A percentile compares a stretch with the other conserved stretches of the same genome.
These are phyloP conservation scores for Fulica atra DNA, from an alignment of 2,113 vertebrate species.

Conservation along the genomic window DNA sequence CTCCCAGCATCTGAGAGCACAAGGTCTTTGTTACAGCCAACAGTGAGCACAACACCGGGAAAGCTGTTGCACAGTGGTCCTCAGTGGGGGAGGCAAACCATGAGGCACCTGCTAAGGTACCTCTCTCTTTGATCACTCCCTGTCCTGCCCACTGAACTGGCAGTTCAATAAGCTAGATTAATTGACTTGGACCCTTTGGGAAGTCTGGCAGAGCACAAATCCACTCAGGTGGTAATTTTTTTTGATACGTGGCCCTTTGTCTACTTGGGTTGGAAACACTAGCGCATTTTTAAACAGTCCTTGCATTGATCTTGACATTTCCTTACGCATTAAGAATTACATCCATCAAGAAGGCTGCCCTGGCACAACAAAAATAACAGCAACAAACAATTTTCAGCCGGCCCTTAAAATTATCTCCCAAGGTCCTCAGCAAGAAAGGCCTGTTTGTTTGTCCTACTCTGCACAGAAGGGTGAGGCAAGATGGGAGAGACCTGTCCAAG, in stretches of 20 bases:
- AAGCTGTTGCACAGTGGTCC: neutral
- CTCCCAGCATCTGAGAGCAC: accelerated
- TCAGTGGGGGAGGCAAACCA: neutral
- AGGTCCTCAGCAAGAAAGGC: neutral
- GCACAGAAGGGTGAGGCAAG: accelerated
- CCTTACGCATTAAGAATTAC: neutral
- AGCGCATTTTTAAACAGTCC: neutral
- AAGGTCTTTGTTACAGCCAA: neutral
- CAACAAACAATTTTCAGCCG: neutral
- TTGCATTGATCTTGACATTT: neutral
- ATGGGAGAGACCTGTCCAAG: neutral
- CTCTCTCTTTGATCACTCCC: neutral
- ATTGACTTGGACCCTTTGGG: neutral
- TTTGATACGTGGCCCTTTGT: neutral
- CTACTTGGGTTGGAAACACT: neutral
- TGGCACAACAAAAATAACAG: neutral
- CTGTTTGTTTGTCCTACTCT: neutral
- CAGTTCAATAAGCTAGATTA: neutral
- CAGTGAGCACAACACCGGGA: accelerated
- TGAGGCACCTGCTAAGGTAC: neutral
- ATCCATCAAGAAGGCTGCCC: neutral
- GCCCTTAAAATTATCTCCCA: neutral
- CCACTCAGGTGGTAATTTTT: neutral
- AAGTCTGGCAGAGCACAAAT: neutral
- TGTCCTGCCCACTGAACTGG: neutral